Evolutionary conservation across 2,113 vertebrate genomes (phyloP).

Genomic region (Nyctereutes procyonoides): DNA sequence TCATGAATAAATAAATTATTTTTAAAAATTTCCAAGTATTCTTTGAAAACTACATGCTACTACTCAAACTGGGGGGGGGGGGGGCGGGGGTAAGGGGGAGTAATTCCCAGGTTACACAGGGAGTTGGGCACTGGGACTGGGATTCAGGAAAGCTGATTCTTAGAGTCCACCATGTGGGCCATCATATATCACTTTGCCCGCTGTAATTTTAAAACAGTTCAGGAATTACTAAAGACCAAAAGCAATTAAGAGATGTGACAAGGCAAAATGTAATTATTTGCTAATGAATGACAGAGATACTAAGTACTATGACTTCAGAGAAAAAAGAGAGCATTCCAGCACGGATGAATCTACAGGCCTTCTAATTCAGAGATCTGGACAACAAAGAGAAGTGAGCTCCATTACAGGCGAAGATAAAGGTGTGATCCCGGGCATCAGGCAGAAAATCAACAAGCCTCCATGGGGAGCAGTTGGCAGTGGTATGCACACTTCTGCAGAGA

Average conservation of each 20-base stretch:
- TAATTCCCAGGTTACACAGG: background rate
- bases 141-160: background rate
- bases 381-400: background rate
- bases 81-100: fast-evolving
- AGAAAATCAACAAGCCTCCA: background rate
- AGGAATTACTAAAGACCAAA: background rate
- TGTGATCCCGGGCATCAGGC: background rate
- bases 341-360: background rate
- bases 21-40: background rate
- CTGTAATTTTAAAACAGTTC: background rate
- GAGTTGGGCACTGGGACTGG: background rate
- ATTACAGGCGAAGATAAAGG: background rate
- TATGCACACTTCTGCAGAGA: background rate
- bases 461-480: background rate
- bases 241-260: background rate
- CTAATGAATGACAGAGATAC: background rate
- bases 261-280: background rate
- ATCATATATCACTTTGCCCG: background rate
- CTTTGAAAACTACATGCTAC: background rate
- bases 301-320: slow-evolving; percentile 3
- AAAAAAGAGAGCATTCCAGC: background rate
- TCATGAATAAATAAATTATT: no score
- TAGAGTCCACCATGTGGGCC: background rate
- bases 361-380: background rate
- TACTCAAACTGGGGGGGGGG: background rate